Conservation (phyloP, 1,140 invertebrate species). For the Drosophila parabipectinata region DNA sequence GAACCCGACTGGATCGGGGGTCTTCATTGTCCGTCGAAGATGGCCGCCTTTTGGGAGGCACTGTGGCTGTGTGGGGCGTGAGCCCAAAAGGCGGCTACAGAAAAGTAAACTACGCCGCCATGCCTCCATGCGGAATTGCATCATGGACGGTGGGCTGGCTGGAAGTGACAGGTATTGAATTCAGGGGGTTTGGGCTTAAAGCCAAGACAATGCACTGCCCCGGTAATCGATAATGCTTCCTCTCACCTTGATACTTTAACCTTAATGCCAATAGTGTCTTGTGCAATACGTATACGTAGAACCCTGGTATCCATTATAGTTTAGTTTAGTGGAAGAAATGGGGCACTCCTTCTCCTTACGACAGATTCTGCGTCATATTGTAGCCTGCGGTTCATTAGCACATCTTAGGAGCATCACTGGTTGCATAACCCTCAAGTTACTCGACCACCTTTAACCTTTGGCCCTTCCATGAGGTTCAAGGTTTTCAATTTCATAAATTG, state of each 20-base stretch:
- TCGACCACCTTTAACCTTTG: slow-evolving; percentile 41
- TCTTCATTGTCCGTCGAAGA: slow-evolving; percentile 10
- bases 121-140: slow-evolving; percentile 46
- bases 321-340: background rate
- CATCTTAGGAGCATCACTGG: slow-evolving; percentile 21
- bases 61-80: slow-evolving; percentile 5
- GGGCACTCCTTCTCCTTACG: background rate
- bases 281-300: slow-evolving; percentile 15
- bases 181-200: background rate
- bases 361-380: slow-evolving; percentile 21
- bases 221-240: slow-evolving; percentile 54
- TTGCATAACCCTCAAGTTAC: slow-evolving; percentile 51
- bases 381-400: slow-evolving; percentile 1
- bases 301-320: background rate
- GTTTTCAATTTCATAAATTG: slow-evolving; percentile 44
- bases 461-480: slow-evolving; percentile 29
- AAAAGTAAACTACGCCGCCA: slow-evolving; percentile 32
- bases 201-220: slow-evolving; percentile 40
- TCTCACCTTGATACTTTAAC: slow-evolving; percentile 42
- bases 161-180: slow-evolving; percentile 53
- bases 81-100: slow-evolving; percentile 32
- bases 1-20: slow-evolving; percentile 14
- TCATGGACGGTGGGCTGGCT: slow-evolving; percentile 23
- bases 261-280: slow-evolving; percentile 27
- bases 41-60: slow-evolving; percentile 53